Conservation (phyloP, 2,113 vertebrate species). For the Podilymbus podiceps region DNA sequence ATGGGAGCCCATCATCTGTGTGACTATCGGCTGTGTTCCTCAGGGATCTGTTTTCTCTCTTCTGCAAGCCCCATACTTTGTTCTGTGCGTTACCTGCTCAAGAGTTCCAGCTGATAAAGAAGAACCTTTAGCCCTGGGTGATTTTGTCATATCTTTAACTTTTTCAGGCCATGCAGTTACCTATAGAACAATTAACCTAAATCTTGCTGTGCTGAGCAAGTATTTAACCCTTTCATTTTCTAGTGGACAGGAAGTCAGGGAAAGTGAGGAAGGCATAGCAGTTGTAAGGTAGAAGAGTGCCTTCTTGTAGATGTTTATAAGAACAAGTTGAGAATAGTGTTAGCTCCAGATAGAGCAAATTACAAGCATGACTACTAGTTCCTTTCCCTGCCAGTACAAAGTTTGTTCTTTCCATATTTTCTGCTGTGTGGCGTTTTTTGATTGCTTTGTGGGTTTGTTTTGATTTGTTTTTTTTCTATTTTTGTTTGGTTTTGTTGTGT, state of each 20-base stretch:
- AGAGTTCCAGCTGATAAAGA: neutral
- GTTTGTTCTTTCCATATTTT: neutral
- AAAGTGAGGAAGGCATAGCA: neutral
- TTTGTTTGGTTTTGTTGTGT: too few relatives aligned
- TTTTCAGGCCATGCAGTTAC: neutral
- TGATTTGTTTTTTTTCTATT: too few relatives aligned
- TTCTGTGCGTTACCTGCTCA: neutral
- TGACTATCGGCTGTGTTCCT: neutral
- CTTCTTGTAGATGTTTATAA: neutral
- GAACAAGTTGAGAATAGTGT: neutral
- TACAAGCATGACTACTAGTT: neutral
- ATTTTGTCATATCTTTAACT: neutral
- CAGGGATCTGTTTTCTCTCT: neutral
- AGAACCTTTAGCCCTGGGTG: neutral
- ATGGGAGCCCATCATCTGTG: neutral
- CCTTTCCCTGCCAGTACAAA: neutral
- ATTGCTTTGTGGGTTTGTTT: too few relatives aligned
- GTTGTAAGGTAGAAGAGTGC: neutral
- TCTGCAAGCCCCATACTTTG: neutral
- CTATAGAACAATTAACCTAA: neutral
- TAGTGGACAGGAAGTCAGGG: neutral
- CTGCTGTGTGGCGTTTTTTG: too few relatives aligned
- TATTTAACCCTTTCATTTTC: neutral
- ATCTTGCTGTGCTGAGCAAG: neutral
- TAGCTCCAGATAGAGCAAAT: neutral